Evolutionary conservation across 2,888 invertebrate species (phyloP).

Genomic region (Drosophila birchii): DNA sequence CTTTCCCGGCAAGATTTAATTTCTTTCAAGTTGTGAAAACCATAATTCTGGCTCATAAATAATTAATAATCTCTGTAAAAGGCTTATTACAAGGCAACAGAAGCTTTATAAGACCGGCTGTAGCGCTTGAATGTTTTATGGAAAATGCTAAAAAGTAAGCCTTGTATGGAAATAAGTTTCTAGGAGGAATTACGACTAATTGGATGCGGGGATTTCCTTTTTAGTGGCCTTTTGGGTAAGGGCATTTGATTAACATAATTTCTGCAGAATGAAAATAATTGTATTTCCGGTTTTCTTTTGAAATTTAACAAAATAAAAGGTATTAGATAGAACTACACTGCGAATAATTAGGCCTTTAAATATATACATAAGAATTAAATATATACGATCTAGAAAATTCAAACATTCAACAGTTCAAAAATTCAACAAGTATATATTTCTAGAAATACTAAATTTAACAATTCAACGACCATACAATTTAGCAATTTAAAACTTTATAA

Average conservation of each 20-base stretch:
- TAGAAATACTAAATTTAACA: not conserved
- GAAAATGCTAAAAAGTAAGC: conserved; percentile 1
- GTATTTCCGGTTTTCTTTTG: not conserved
- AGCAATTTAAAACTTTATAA: too few relatives aligned
- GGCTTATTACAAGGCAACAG: conserved; percentile 20
- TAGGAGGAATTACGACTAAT: not conserved
- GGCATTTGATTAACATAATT: conserved; percentile 4
- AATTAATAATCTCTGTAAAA: conserved; percentile 35
- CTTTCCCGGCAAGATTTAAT: conserved; percentile 1
- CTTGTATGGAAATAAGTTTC: conserved; percentile 3
- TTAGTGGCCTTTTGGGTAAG: not conserved
- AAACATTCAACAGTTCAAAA: not conserved
- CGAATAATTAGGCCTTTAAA: too few relatives aligned
- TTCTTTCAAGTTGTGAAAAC: conserved; percentile 18
- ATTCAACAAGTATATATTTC: not conserved
- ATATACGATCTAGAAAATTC: not conserved
- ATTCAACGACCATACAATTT: not conserved
- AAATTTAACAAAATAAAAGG: not conserved
- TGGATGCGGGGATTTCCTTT: not conserved
- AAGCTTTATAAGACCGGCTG: conserved; percentile 7
- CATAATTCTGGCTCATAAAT: conserved; percentile 36
- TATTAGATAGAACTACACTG: not conserved
- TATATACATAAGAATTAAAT: not conserved
- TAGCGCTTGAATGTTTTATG: conserved; percentile 2
- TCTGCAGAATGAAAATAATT: not conserved